Percentiles rank a stretch among this genome's conserved stretches.
Conservation (phyloP, 1,140 invertebrate species). For the Phenacoccus solenopsis region DNA sequence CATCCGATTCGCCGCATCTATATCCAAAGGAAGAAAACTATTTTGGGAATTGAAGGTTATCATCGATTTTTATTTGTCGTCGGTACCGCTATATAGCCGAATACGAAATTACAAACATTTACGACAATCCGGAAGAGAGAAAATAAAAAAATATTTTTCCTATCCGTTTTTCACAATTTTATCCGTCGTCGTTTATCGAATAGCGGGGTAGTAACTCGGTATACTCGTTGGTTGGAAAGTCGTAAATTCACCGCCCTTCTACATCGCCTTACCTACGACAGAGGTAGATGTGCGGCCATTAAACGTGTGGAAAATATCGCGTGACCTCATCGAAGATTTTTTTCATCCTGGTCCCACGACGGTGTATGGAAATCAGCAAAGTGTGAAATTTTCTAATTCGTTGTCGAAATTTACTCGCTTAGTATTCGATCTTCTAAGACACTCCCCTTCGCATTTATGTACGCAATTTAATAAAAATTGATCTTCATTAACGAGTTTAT, state of each 20-base stretch:
- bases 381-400: no score
- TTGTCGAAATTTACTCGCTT: no score
- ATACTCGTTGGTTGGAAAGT: not conserved
- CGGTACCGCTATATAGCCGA: not conserved
- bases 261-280: not conserved
- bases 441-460: no score
- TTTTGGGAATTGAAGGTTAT: conserved; percentile 2
- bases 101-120: not conserved
- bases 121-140: not conserved
- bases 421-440: no score
- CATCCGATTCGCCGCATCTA: not conserved
- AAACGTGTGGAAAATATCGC: not conserved
- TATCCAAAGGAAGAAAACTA: not conserved
- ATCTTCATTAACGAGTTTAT: not conserved
- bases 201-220: not conserved
- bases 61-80: not conserved
- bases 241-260: not conserved
- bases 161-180: conserved; percentile 3
- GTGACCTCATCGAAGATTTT: not conserved
- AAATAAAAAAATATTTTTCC: not conserved
- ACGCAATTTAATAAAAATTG: no score
- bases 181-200: not conserved
- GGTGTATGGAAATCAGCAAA: not conserved
- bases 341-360: not conserved
- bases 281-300: not conserved